phyloP scores from a whole-genome alignment of 2,797 vertebrate species.

The Muraenolepis orangiensis region DNA sequence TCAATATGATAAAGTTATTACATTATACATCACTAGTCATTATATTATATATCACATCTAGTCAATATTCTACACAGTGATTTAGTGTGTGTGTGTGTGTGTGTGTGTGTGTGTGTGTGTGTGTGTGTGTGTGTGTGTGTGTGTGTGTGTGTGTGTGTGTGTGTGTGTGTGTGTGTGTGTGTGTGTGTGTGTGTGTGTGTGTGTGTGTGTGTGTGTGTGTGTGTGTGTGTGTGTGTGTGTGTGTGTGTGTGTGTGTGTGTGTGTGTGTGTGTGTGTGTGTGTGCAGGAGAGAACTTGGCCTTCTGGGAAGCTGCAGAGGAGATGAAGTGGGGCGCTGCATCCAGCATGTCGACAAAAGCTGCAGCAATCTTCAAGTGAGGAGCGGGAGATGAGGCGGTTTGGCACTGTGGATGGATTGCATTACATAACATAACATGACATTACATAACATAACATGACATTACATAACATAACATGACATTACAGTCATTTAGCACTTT shows the following conservation, averaged over 20 bases:
- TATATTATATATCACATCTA: background rate
- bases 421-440: no score
- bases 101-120: background rate
- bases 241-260: slow-evolving; percentile 14
- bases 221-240: background rate
- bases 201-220: slow-evolving; percentile 3
- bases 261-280: slow-evolving; percentile 8
- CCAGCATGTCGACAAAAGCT: slow-evolving; percentile 87
- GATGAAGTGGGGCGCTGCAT: slow-evolving; percentile 87
- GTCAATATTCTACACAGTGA: background rate
- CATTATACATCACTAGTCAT: no score
- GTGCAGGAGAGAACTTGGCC: slow-evolving; percentile 90
- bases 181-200: slow-evolving; percentile 11
- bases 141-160: slow-evolving; percentile 8
- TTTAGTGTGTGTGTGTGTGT: slow-evolving; percentile 2
- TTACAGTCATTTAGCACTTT: no score
- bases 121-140: slow-evolving; percentile 15
- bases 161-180: slow-evolving; percentile 9
- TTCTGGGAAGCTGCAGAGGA: slow-evolving; percentile 99
- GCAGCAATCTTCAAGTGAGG: slow-evolving; percentile 89
- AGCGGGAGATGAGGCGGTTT: background rate
- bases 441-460: no score
- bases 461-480: no score
- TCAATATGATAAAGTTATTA: no score
- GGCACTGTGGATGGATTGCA: background rate